Evolutionary conservation across 2,888 invertebrate species (phyloP), one percentile per base, ranked within the genome.

Genomic region (Phyllotreta cruciferae): DNA sequence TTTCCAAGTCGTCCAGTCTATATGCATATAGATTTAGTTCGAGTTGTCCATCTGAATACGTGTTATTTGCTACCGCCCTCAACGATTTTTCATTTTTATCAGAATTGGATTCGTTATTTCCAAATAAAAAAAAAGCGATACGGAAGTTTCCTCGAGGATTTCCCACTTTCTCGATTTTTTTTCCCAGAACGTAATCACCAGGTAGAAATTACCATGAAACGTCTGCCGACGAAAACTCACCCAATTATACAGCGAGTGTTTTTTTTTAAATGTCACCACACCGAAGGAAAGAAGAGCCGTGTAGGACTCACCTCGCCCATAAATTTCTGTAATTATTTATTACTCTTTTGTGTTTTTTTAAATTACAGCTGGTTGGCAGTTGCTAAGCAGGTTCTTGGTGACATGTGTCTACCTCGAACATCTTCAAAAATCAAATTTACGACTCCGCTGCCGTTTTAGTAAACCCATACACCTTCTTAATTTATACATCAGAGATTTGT

Each of bases 11-110:
- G 77, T 75, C 77, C 77, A 76, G 75, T 78, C 77, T 76, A 76
- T 77, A 77, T 78, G 77, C 78, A 79, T 78, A 78, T 73, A 78
- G 77, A 78, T 77, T 75, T 75, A 66, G 53, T 71, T 76, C 71
- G 70, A 77, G 78, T 78, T 76, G 78, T 76, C 79, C 78, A 79
- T 77, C 73, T 73, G 76, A 77, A 77, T 78, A 77, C 76, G 77
- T 73, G 71, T 64, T 65, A 65, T 68, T 63, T 62, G 60, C 60
- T 42, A 54, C 60, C 39, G 65, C 56, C 52, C 56, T 37, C 52
- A 11, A 47, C 54, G 62, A 62, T 62, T 64, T 63, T 63, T 66
- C 66, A 64, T 65, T 66, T 68, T 62, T 66, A 60, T 62, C 58
- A 55, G 45, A 56, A 63, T 63, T 63, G 63, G 66, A 66, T 62